phyloP scores from a whole-genome alignment of 2,888 invertebrate genomes.

The Brenthis hecate region DNA sequence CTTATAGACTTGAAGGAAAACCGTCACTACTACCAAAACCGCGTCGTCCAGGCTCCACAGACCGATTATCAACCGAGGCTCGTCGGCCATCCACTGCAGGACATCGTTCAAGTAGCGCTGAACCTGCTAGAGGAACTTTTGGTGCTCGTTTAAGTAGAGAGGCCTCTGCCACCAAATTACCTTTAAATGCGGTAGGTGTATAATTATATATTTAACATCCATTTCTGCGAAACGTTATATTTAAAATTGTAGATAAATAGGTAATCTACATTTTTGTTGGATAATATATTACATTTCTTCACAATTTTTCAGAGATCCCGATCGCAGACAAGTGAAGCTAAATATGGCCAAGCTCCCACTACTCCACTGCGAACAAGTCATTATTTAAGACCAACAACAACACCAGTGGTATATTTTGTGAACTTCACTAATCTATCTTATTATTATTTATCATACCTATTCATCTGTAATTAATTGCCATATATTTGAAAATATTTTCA shows the following conservation, averaged over 20 bases:
- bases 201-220: neutral
- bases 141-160: slow-evolving; percentile 63
- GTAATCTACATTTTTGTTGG: slow-evolving; percentile 19
- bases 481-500: neutral
- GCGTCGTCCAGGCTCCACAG: slow-evolving; percentile 63
- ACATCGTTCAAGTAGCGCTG: slow-evolving; percentile 69
- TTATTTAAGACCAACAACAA: slow-evolving; percentile 57
- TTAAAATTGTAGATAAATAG: slow-evolving; percentile 37
- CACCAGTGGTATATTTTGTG: slow-evolving; percentile 56
- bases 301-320: slow-evolving; percentile 58
- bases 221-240: too few species aligned
- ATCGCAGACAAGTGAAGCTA: slow-evolving; percentile 63
- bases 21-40: slow-evolving; percentile 69
- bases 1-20: slow-evolving; percentile 58
- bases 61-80: slow-evolving; percentile 63
- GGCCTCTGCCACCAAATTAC: slow-evolving; percentile 66
- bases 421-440: neutral
- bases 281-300: neutral
- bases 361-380: slow-evolving; percentile 63
- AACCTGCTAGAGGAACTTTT: slow-evolving; percentile 61
- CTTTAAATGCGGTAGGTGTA: slow-evolving; percentile 55
- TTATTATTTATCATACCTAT: too few species aligned
- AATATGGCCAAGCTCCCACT: slow-evolving; percentile 54
- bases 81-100: slow-evolving; percentile 60
- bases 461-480: too few species aligned